A percentile compares a stretch with the other conserved stretches of the same genome.
phyloP scores from a whole-genome alignment of 2,888 invertebrate genomes.

The Taphrorychus bicolor region DNA sequence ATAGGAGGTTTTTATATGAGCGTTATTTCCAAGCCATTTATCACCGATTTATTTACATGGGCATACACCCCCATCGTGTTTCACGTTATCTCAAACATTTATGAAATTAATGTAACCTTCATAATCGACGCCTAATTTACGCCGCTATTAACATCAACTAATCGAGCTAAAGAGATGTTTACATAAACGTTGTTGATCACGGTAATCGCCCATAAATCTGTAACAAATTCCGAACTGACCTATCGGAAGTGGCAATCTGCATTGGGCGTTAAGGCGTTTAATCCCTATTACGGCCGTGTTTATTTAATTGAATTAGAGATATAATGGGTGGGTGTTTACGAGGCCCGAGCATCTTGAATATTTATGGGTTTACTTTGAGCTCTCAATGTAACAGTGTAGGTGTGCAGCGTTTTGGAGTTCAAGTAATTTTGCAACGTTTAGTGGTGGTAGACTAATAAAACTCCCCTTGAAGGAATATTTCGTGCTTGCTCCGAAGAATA shows the following conservation, averaged over 20 bases:
- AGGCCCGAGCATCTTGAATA: not conserved
- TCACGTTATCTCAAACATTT: not conserved
- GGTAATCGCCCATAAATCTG: not conserved
- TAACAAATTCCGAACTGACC: not conserved
- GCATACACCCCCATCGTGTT: too few relatives aligned
- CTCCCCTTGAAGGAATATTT: too few relatives aligned
- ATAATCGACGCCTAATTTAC: slow-evolving; percentile 4
- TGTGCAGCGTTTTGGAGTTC: not conserved
- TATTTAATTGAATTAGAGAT: not conserved
- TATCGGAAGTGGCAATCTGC: not conserved
- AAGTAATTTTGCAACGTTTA: too few relatives aligned
- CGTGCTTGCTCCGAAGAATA: too few relatives aligned
- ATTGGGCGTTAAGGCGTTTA: not conserved
- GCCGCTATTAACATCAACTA: not conserved
- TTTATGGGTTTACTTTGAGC: not conserved
- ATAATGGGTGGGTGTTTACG: not conserved
- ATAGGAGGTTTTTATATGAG: not conserved
- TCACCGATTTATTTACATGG: not conserved
- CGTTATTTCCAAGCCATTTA: not conserved
- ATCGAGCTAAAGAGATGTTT: not conserved
- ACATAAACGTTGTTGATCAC: not conserved
- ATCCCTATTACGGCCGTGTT: not conserved
- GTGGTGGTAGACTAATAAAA: too few relatives aligned
- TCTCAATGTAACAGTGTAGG: not conserved
- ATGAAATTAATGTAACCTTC: not conserved